phyloP scores from a whole-genome alignment of 2,888 invertebrate species.

The Sinodicranocentrus sp. region DNA sequence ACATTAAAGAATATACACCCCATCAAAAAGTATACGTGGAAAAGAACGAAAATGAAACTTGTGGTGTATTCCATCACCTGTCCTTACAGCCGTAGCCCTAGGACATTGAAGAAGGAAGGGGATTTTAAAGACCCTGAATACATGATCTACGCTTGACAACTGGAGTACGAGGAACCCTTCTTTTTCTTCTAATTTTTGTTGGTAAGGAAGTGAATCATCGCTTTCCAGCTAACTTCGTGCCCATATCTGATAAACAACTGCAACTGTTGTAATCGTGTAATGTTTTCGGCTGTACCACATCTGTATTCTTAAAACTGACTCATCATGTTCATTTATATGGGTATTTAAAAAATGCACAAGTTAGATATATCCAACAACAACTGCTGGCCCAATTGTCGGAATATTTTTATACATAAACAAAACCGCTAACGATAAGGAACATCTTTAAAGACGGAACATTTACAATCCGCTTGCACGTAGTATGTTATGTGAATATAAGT shows the following conservation, averaged over 20 bases:
- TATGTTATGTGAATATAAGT: not conserved
- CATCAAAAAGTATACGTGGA: not conserved
- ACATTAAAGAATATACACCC: conserved; percentile 8
- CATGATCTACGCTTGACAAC: conserved; percentile 8
- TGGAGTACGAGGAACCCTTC: not conserved
- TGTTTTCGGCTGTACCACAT: not conserved
- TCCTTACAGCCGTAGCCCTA: conserved; percentile 45
- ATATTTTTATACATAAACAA: too few species aligned
- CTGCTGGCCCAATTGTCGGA: too few species aligned
- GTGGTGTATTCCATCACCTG: conserved; percentile 44
- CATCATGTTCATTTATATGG: not conserved
- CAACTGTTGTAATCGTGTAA: not conserved
- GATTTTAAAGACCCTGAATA: conserved; percentile 27
- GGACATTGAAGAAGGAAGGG: conserved; percentile 37
- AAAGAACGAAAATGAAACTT: not conserved
- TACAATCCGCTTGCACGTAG: too few species aligned
- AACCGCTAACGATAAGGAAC: too few species aligned
- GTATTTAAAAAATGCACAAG: not conserved
- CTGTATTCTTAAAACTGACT: not conserved
- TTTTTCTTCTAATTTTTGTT: not conserved
- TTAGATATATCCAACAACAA: not conserved
- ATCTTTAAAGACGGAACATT: too few species aligned
- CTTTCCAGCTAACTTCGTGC: not conserved
- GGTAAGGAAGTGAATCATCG: conserved; percentile 4
- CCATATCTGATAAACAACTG: not conserved